A percentile compares a stretch with the other conserved stretches of the same genome.
phyloP scores from a whole-genome alignment of 92 coral and sea anemone genomes.

The Umimayanthus chanpuru region DNA sequence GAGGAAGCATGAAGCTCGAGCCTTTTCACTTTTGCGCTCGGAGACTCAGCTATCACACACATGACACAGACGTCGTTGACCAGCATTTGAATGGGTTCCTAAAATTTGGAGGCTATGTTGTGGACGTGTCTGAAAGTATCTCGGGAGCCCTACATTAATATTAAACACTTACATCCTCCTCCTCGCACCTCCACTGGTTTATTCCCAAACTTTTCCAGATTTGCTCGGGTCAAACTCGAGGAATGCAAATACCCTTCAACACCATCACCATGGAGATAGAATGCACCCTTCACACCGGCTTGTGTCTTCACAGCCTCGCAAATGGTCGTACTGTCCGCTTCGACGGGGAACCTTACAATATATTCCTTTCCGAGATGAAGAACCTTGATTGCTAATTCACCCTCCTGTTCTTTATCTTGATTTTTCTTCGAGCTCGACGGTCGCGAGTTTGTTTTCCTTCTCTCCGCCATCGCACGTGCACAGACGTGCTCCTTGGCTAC shows the following conservation, averaged over 20 bases:
- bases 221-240: slow-evolving; percentile 71
- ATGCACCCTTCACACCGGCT: slow-evolving; percentile 78
- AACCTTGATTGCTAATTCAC: slow-evolving; percentile 48
- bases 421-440: not conserved
- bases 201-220: slow-evolving; percentile 66
- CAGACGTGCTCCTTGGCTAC: not conserved
- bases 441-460: not conserved
- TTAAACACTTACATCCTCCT: slow-evolving; percentile 74
- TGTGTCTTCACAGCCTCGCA: slow-evolving; percentile 62
- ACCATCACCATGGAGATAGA: slow-evolving; percentile 72
- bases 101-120: too few relatives aligned
- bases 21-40: too few relatives aligned
- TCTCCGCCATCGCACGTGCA: not conserved
- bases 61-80: too few relatives aligned
- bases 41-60: too few relatives aligned
- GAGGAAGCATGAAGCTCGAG: too few relatives aligned
- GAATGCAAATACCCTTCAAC: slow-evolving; percentile 65
- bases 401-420: not conserved
- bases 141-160: not conserved
- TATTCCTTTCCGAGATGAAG: slow-evolving; percentile 56
- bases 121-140: too few relatives aligned
- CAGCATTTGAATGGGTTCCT: too few relatives aligned
- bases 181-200: slow-evolving; percentile 74
- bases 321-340: slow-evolving; percentile 64
- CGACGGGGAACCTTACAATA: slow-evolving; percentile 53